Conservation (phyloP, 2,888 invertebrate genomes). For the Scaptomyza polygonia region DNA sequence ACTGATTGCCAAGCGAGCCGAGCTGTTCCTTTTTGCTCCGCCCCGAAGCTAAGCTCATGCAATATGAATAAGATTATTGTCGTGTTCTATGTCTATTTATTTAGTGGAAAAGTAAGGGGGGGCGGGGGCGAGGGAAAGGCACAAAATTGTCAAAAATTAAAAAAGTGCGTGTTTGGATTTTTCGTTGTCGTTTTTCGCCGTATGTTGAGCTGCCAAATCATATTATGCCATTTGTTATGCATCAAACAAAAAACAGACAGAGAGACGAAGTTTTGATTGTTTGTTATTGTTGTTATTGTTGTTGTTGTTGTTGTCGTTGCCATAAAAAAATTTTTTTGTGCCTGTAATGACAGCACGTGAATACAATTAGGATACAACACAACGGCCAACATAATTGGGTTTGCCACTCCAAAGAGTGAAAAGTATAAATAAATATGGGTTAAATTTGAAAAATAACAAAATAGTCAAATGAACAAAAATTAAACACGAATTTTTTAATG, state of each 20-base stretch:
- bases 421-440: neutral
- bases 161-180: conserved; percentile 61
- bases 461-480: too few relatives aligned
- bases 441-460: too few relatives aligned
- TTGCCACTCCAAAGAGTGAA: neutral
- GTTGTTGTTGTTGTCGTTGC: neutral
- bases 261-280: conserved; percentile 20
- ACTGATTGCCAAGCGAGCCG: conserved; percentile 60
- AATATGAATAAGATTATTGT: conserved; percentile 73
- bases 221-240: conserved; percentile 74
- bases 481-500: too few relatives aligned
- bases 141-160: conserved; percentile 42
- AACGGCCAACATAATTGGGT: neutral
- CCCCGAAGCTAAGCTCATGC: conserved; percentile 50
- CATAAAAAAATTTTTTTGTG: conserved; percentile 3
- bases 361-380: conserved; percentile 2
- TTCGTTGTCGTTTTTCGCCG: conserved; percentile 47
- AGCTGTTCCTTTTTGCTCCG: neutral
- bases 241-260: conserved; percentile 14
- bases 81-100: conserved; percentile 55
- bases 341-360: conserved; percentile 2
- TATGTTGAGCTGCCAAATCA: conserved; percentile 58
- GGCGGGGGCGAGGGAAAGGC: neutral
- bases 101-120: conserved; percentile 25
- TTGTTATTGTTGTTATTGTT: neutral